These are phyloP conservation scores for Xestia sexstrigata DNA, from an alignment of 2,888 invertebrate species.

Conservation along the genomic window DNA sequence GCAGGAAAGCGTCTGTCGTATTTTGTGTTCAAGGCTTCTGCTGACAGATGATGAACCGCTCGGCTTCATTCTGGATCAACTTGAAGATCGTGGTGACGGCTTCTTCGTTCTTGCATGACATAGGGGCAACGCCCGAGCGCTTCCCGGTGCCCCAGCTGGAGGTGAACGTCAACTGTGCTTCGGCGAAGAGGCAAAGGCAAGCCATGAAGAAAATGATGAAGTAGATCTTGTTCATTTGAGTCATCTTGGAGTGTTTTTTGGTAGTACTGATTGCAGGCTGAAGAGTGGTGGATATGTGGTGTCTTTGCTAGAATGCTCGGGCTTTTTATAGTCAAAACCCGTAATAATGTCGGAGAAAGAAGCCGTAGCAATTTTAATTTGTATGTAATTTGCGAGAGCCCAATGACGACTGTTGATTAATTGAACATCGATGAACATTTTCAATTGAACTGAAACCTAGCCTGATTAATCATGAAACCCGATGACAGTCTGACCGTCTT, in stretches of 20 bases:
- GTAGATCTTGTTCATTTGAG: constrained; percentile 73
- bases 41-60: constrained; percentile 84
- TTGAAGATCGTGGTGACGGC: constrained; percentile 80
- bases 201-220: constrained; percentile 76
- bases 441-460: constrained; percentile 23
- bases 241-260: constrained; percentile 65
- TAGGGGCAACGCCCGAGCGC: constrained; percentile 73
- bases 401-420: constrained; percentile 20
- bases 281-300: constrained; percentile 43
- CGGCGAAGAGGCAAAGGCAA: constrained; percentile 74
- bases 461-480: constrained; percentile 21
- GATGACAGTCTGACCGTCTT: neutral
- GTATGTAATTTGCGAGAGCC: constrained; percentile 28
- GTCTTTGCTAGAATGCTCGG: neutral
- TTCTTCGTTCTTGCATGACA: constrained; percentile 83
- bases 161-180: constrained; percentile 90
- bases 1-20: neutral
- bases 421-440: too few relatives aligned
- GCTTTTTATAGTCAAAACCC: constrained; percentile 52
- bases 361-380: constrained; percentile 59
- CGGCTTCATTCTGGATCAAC: constrained; percentile 87
- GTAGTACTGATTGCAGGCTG: constrained; percentile 18
- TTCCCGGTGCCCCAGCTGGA: constrained; percentile 89
- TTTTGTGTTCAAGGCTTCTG: constrained; percentile 78
- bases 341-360: constrained; percentile 31